Evolutionary conservation across 2,113 vertebrate genomes (phyloP).

Genomic region (Murina feae): DNA sequence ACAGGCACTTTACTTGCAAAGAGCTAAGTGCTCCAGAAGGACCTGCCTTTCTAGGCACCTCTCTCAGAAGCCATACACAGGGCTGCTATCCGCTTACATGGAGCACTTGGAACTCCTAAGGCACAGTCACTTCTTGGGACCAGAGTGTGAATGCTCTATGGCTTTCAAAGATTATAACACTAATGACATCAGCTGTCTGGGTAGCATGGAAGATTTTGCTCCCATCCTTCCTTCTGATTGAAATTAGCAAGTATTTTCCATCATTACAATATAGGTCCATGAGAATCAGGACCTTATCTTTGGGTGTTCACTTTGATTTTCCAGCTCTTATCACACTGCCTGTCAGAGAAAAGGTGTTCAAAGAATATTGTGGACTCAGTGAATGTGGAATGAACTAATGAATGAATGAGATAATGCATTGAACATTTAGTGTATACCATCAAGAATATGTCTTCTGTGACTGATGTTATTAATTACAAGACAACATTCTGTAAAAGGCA

Average conservation of each 20-base stretch:
- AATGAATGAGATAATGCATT: neutral
- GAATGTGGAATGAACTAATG: neutral
- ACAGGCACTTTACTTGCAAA: neutral
- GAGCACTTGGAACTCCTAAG: neutral
- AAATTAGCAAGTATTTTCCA: neutral
- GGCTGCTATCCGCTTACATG: fast-evolving
- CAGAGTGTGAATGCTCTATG: neutral
- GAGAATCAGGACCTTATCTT: neutral
- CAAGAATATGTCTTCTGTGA: neutral
- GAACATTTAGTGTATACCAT: no score
- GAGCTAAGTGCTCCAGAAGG: neutral
- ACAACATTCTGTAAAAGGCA: neutral
- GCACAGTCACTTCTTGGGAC: neutral
- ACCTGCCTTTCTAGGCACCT: neutral
- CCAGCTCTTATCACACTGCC: neutral
- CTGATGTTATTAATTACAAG: neutral
- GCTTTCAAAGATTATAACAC: neutral
- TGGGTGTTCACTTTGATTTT: neutral
- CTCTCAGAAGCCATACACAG: neutral
- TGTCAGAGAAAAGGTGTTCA: neutral
- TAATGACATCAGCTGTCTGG: neutral
- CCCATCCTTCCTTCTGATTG: neutral
- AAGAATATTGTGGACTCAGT: neutral
- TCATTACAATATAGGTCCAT: neutral
- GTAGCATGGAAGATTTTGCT: neutral